Evolutionary conservation across 64 coral and sea anemone species (phyloP), one percentile per base, ranked within the genome.

Genomic region (Pocillopora damicornis): DNA sequence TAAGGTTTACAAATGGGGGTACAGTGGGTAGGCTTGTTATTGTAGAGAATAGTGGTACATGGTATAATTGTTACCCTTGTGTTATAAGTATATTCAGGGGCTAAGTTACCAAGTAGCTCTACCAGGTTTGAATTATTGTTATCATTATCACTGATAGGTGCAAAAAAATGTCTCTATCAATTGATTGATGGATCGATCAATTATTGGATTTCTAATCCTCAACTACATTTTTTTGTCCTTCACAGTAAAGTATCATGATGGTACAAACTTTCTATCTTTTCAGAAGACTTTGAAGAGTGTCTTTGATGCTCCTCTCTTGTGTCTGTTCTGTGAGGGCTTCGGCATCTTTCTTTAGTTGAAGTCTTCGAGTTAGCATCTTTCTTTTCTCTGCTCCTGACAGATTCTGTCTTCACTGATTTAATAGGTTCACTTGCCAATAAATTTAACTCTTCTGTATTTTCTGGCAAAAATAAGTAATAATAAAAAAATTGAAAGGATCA

Each of bases 241-340:
- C 42, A 51, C 7, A 51, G 7, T 51, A 7, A 7, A 4, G 42
- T 51, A 51, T 51, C 42, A 51, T 51, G 2, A 51, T 12, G 10
- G 18, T 7, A 77, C 89, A 64, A 68, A 90, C 89, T 90, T 22
- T 77, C 80, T 58, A 26, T 13, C 61, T 83, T 81, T 83, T 75
- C 89, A 76, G 68, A 58, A 22, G 58, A 62, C 67, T 57, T 66
- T 7, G 16, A 22, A 67, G 16, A 18, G 11, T 71, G 67, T 38
- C 79, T 90, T 76, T 11, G 13, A 42, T 61, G 59, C 75, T 57
- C 2, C 22, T 73, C 81, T 37, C 65, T 85, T 72, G 65, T 2
- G 4, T 85, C 81, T 51, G 81, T 73, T 71, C 81, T 71, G 18
- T 58, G 63, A 72, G 81, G 73, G 35, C 60, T 84, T 76, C 42